Evolutionary conservation across 2,888 invertebrate species (phyloP).

Genomic region (Apamea monoglypha): DNA sequence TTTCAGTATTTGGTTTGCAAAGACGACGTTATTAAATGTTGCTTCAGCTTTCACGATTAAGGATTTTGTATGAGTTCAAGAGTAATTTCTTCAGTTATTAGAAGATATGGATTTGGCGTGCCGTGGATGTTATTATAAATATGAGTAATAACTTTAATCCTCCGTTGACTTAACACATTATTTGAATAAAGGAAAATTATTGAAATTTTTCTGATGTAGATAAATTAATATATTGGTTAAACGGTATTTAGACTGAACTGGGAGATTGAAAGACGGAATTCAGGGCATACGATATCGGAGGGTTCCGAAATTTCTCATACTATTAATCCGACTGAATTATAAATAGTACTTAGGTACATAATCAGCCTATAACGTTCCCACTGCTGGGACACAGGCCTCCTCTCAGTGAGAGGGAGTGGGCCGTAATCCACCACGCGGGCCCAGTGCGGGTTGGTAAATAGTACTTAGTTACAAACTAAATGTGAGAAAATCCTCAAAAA

Average conservation of each 20-base stretch:
- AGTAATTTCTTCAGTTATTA: constrained; percentile 4
- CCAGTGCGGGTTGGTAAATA: too few relatives aligned
- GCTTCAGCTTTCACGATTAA: neutral
- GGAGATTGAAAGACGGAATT: neutral
- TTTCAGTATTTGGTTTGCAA: constrained; percentile 1
- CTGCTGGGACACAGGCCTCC: too few relatives aligned
- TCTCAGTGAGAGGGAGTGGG: too few relatives aligned
- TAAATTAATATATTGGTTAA: too few relatives aligned
- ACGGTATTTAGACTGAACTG: neutral
- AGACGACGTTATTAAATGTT: neutral
- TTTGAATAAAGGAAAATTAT: too few relatives aligned
- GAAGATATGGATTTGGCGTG: neutral
- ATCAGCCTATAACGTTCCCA: too few relatives aligned
- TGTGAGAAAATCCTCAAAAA: too few relatives aligned
- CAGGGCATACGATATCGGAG: too few relatives aligned
- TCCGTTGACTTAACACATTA: neutral
- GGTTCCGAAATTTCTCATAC: neutral
- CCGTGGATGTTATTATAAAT: neutral
- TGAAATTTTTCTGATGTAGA: neutral
- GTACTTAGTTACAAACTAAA: too few relatives aligned
- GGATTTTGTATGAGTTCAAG: neutral
- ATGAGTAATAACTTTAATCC: neutral
- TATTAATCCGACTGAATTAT: neutral
- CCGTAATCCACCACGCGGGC: too few relatives aligned
- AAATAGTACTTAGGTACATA: too few relatives aligned